Evolutionary conservation across 2,113 vertebrate genomes (phyloP), one percentile per base, ranked within the genome.

Genomic region (Silurus glanis): DNA sequence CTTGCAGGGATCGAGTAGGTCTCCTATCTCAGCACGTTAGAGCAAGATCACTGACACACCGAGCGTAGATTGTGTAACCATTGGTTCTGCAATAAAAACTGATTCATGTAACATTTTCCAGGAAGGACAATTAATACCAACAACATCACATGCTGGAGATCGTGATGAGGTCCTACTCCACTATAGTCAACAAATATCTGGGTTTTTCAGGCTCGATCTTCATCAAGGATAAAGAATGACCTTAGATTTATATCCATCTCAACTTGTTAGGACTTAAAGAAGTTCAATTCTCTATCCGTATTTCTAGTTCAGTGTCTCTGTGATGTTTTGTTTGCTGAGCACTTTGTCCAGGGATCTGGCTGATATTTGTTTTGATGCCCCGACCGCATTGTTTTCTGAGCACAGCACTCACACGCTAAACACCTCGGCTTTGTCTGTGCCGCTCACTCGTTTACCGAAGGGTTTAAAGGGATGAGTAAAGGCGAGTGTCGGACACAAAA

Each of bases 341-440:
- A 86, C 78, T 90, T 86, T 84, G 85, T 82, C 85, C 82, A 61
- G 85, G 82, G 83, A 78, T 80, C 62, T 51, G 72, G 51, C 56
- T 85, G 62, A 82, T 90, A 75, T 90, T 85, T 85, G 89, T 88
- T 90, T 83, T 85, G 85, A 87, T 84, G 71, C 64, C 82, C 66
- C 56, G n/a, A 64, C 37, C 59, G 89, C 53, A 79, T 85, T 87
- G 85, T 87, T 64, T 83, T 64, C 53, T 83, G 17, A 67, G 72
- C 71, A 71, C 58, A 82, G 21, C 12, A 78, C 76, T 81, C 61
- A 25, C 61, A 7, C 79, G 58, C 67, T 81, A 59, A 69, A 69
- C 66, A 64, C 79, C 25, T 80, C 51, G 78, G 82, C 85, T 87
- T 89, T 86, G 76, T 89, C 61, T 85, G 49, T 28, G 59, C 10